Evolutionary conservation across 1,140 invertebrate species (phyloP).

Genomic region (Neomicropteryx cornuta): DNA sequence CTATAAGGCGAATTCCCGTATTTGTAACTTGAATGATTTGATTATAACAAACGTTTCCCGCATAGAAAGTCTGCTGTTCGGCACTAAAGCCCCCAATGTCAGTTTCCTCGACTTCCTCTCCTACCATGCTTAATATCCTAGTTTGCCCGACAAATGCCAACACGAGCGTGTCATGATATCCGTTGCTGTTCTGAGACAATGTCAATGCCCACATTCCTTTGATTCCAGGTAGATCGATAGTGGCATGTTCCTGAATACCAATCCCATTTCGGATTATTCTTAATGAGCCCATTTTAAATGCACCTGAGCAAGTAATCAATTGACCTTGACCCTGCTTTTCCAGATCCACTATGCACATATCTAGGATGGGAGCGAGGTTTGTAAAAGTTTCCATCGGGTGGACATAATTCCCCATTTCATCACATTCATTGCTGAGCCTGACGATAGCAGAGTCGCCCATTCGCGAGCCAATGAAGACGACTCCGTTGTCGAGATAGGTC

Average conservation of each 20-base stretch:
- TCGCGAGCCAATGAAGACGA: slow-evolving; percentile 93
- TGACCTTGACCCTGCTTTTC: slow-evolving; percentile 96
- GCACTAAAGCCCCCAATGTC: slow-evolving; percentile 83
- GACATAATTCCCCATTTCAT: slow-evolving; percentile 84
- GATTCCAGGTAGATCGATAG: slow-evolving; percentile 92
- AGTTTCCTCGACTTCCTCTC: slow-evolving; percentile 96
- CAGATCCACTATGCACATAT: slow-evolving; percentile 95
- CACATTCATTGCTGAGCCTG: slow-evolving; percentile 74
- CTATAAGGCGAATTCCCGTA: slow-evolving; percentile 28
- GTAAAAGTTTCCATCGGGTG: slow-evolving; percentile 93
- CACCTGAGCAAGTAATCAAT: slow-evolving; percentile 93
- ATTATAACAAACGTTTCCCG: slow-evolving; percentile 77
- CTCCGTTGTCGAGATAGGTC: slow-evolving; percentile 98
- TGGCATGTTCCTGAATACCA: slow-evolving; percentile 95
- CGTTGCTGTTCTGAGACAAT: slow-evolving; percentile 45
- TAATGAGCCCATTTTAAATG: slow-evolving; percentile 94
- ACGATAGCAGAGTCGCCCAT: slow-evolving; percentile 95
- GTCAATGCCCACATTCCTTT: slow-evolving; percentile 95
- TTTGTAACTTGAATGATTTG: slow-evolving; percentile 75
- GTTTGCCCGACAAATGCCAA: slow-evolving; percentile 92
- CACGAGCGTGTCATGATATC: slow-evolving; percentile 78
- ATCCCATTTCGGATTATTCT: slow-evolving; percentile 96
- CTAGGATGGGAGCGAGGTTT: slow-evolving; percentile 93
- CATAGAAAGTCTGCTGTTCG: slow-evolving; percentile 87
- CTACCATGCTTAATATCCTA: slow-evolving; percentile 74